Percentiles rank a stretch among this genome's conserved stretches.
These are phyloP conservation scores for Cantharis nigra DNA, from an alignment of 2,888 invertebrate species.

Conservation along the genomic window DNA sequence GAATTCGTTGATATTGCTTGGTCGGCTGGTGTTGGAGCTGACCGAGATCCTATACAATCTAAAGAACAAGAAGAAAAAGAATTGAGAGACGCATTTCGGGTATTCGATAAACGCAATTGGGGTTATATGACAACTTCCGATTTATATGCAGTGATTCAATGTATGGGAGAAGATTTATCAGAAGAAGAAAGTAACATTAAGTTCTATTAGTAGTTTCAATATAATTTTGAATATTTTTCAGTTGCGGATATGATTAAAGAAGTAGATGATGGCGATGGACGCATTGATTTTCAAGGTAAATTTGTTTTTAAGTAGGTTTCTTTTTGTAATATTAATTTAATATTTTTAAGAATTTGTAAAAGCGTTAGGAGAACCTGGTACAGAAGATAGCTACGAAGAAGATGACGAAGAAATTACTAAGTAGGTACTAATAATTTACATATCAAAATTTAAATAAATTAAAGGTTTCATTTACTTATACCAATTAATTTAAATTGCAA, in stretches of 20 bases:
- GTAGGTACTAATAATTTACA: slow-evolving; percentile 33
- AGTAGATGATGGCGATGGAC: slow-evolving; percentile 92
- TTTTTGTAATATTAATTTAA: neutral
- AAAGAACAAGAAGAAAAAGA: slow-evolving; percentile 85
- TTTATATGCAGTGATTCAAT: slow-evolving; percentile 83
- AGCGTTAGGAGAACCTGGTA: slow-evolving; percentile 79
- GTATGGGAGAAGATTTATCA: slow-evolving; percentile 84
- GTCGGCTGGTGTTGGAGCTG: slow-evolving; percentile 50
- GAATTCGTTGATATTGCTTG: slow-evolving; percentile 81
- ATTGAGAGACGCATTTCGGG: slow-evolving; percentile 82
- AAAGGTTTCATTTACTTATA: neutral
- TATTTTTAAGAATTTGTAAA: slow-evolving; percentile 72
- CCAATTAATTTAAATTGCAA: neutral
- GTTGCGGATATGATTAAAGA: slow-evolving; percentile 97
- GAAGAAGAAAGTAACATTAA: slow-evolving; percentile 83
- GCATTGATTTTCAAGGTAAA: slow-evolving; percentile 89
- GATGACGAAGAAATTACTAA: slow-evolving; percentile 66
- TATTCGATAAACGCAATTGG: slow-evolving; percentile 90
- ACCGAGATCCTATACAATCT: slow-evolving; percentile 60
- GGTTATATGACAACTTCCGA: slow-evolving; percentile 91
- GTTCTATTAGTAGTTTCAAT: neutral
- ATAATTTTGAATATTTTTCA: slow-evolving; percentile 48
- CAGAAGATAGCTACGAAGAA: slow-evolving; percentile 73
- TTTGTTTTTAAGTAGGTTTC: neutral
- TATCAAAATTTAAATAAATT: neutral